Conservation (phyloP, 2,113 vertebrate genomes). For the Dipodomys merriami region DNA sequence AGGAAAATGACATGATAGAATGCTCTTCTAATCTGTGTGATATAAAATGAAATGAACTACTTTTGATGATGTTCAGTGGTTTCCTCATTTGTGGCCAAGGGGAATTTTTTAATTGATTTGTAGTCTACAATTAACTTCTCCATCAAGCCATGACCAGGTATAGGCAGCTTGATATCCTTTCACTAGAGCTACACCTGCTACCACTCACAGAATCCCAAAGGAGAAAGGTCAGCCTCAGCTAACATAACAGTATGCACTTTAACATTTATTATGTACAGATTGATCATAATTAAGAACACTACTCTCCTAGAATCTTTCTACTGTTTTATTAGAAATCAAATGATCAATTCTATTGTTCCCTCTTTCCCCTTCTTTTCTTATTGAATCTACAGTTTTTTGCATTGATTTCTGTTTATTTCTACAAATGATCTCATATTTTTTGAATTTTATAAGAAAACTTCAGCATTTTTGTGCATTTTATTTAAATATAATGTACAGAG, state of each 20-base stretch:
- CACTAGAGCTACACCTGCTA: not conserved
- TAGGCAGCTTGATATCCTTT: not conserved
- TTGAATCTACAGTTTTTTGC: not conserved
- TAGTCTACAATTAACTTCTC: conserved; percentile 49
- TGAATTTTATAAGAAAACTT: not conserved
- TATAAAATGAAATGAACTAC: conserved; percentile 48
- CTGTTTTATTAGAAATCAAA: not conserved
- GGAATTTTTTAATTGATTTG: conserved; percentile 52
- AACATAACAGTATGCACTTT: not conserved
- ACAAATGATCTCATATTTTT: not conserved
- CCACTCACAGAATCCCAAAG: not conserved
- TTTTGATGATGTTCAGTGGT: not conserved
- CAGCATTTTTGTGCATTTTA: not conserved
- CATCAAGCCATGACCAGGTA: not conserved
- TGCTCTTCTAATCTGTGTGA: conserved; percentile 48
- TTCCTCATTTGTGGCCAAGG: not conserved
- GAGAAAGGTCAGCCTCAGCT: not conserved
- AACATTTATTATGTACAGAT: not conserved
- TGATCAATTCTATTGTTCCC: not conserved
- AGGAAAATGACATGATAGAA: conserved; percentile 52
- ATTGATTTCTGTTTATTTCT: not conserved
- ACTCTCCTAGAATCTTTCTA: not conserved
- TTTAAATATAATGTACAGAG: too few relatives aligned
- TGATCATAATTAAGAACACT: not conserved
- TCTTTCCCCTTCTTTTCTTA: not conserved